phyloP scores from a whole-genome alignment of 2,113 vertebrate genomes.

The Tylochromis polylepis region DNA sequence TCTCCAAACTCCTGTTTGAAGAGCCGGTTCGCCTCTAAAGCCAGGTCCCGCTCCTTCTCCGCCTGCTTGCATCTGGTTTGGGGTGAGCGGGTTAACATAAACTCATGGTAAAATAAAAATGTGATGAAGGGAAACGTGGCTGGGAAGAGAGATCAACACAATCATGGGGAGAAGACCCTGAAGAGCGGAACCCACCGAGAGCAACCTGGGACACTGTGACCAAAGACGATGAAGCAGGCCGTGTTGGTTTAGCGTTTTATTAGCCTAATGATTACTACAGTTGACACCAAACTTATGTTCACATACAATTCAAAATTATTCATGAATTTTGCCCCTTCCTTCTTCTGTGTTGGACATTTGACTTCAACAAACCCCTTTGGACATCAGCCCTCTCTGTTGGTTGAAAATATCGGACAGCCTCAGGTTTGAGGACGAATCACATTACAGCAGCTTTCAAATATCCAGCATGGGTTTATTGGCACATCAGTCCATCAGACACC shows the following conservation, averaged over 20 bases:
- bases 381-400: neutral
- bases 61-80: slow-evolving; percentile 91
- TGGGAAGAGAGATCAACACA: neutral
- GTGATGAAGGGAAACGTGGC: neutral
- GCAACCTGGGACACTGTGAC: neutral
- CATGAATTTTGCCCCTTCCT: slow-evolving; percentile 54
- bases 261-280: slow-evolving; percentile 86
- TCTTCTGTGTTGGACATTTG: neutral
- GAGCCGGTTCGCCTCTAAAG: slow-evolving; percentile 88
- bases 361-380: slow-evolving; percentile 1
- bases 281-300: slow-evolving; percentile 89
- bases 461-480: neutral
- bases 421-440: neutral
- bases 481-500: neutral
- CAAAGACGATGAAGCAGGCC: slow-evolving; percentile 78
- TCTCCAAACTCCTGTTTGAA: slow-evolving; percentile 98
- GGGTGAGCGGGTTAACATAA: slow-evolving; percentile 77
- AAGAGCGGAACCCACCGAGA: slow-evolving; percentile 45
- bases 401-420: neutral
- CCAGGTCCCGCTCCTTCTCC: slow-evolving; percentile 81
- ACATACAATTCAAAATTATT: slow-evolving; percentile 78
- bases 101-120: slow-evolving; percentile 82
- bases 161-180: neutral
- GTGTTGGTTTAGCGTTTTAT: slow-evolving; percentile 79
- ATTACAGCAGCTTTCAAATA: neutral